Evolutionary conservation across 2,113 vertebrate genomes (phyloP), one percentile per base, ranked within the genome.

Genomic region (Raja brachyura): DNA sequence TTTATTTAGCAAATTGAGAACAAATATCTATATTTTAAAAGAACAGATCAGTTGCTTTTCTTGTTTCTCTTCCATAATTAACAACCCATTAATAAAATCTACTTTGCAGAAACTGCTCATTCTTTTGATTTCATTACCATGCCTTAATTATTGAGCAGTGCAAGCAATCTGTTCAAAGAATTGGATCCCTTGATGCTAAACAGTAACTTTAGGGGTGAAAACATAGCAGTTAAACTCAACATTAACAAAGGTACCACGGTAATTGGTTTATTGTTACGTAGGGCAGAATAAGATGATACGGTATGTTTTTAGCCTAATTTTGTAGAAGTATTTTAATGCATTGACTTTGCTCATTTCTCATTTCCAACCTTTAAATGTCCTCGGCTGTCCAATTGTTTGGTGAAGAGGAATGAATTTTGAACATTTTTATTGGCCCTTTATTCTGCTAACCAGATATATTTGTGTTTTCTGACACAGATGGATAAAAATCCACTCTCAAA

Each of bases 41-140:
- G 61, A 66, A 31, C 28, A 88, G 59, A 31, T n/a, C 61, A 28
- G 28, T 66, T 86, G 11, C 6, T 61, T 86, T 28, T 63, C 10
- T n/a, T 56, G 56, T 61, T 88, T 63, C 70, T 88, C 31, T 14
- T 31, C 61, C 28, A 31, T 88, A 88, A 88, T n/a, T n/a, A 31
- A n/a, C 59, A 66, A 88, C 11, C n/a, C 28, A 88, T 88, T 88
- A n/a, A 77, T 61, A 86, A 86, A 86, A 86, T 86, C 56, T 88
- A 63, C 18, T 88, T 66, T 63, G 59, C 56, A 88, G 83, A 63
- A 66, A 63, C n/a, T 31, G 59, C 28, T 66, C 83, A 66, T 88
- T 88, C 83, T n/a, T 88, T n/a, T 61, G 61, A 63, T 31, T 88
- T 88, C 59, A 63, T 88, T 88, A 88, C 59, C 61, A 63, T 59